phyloP scores from a whole-genome alignment of 2,888 invertebrate genomes.

The Ischnura elegans region DNA sequence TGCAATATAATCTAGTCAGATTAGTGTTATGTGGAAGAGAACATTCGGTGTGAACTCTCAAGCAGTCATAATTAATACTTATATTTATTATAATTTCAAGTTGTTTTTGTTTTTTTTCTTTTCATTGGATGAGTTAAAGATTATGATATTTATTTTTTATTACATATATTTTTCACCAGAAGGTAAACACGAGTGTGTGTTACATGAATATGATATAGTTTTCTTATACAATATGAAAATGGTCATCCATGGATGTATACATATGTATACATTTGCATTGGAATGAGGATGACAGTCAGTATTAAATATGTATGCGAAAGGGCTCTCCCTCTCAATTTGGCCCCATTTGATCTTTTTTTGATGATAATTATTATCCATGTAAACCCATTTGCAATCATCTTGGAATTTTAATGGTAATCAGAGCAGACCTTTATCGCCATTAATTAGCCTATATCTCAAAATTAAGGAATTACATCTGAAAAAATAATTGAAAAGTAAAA shows the following conservation, averaged over 20 bases:
- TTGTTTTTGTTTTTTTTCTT: constrained; percentile 23
- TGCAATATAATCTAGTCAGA: constrained; percentile 59
- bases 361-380: too few relatives aligned
- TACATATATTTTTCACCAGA: constrained; percentile 50
- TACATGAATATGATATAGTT: constrained; percentile 26
- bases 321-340: too few relatives aligned
- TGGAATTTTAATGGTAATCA: too few relatives aligned
- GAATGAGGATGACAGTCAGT: constrained; percentile 25
- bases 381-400: too few relatives aligned
- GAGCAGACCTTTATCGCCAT: too few relatives aligned
- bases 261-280: too few relatives aligned
- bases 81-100: constrained; percentile 16
- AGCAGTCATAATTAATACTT: constrained; percentile 25
- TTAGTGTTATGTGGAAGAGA: constrained; percentile 18
- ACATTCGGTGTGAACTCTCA: constrained; percentile 5
- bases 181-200: background rate
- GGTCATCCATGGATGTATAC: background rate
- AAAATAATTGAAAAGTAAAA: too few relatives aligned
- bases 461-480: too few relatives aligned
- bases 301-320: too few relatives aligned
- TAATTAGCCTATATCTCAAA: too few relatives aligned
- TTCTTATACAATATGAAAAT: constrained; percentile 21
- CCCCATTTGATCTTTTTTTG: too few relatives aligned
- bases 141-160: constrained; percentile 38
- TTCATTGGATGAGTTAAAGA: constrained; percentile 13